Evolutionary conservation across 1,140 invertebrate species (phyloP), one percentile per base, ranked within the genome.

Genomic region (Zaprionus kolodkinae): DNA sequence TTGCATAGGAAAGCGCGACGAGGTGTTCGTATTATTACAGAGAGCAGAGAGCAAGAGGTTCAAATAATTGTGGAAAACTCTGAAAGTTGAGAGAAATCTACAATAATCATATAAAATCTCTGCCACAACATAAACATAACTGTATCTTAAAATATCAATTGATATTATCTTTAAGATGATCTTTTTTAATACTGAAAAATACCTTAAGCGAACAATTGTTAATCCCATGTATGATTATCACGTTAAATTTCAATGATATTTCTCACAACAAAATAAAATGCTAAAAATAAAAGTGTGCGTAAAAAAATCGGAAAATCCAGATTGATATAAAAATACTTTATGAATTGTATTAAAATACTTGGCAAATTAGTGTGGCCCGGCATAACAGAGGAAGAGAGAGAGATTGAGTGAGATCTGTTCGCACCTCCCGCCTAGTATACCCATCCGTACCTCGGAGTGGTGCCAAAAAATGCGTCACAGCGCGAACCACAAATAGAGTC

Each of bases 1-100:
- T 71, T 73, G 71, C 68, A 89, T 80, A 78, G 38, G 52, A 70
- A 45, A 68, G 55, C 35, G 48, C 43, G 25, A 50, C 12, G 48
- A 17, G n/a, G 12, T 50, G n/a, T 13, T 27, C 25, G 7, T 27
- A 5, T 21, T 40, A 21, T 25, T 12, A 17, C 38, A 38, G 36
- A 13, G 10, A 1, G 27, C 3, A 30, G 27, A 30, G 27, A 40
- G 38, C 38, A 40, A 5, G 38, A 11, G 33, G 33, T 35, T 30
- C 27, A 6, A 35, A 35, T 10, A 9, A 9, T 9, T 35, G 33
- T 9, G 1, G 33, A 35, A 35, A 35, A 35, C 33, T 35, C 10
- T 35, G 6, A 35, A 35, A 35, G 33, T 10, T 30, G 27, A 30
- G 33, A 35, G 10, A 35, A 9, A 35, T 35, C 10, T 35, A 35